phyloP scores from a whole-genome alignment of 1,140 invertebrate genomes.

The Zaprionus davidi region DNA sequence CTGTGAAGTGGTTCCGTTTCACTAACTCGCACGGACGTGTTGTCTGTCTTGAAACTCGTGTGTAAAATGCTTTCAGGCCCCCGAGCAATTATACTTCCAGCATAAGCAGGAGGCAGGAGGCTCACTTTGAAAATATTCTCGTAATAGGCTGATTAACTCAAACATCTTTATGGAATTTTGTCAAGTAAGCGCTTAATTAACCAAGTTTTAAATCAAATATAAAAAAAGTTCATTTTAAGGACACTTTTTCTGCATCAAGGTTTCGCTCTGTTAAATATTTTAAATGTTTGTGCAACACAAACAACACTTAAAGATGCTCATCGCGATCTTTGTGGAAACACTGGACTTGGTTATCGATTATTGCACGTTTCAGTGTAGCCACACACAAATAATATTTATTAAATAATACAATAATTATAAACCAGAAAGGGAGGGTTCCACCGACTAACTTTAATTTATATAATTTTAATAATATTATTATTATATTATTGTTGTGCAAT shows the following conservation, averaged over 20 bases:
- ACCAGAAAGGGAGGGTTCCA: too few species aligned
- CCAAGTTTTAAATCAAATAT: background rate
- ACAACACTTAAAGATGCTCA: background rate
- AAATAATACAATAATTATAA: too few species aligned
- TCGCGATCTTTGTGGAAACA: background rate
- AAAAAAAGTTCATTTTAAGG: background rate
- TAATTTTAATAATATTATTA: too few species aligned
- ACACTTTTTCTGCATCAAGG: background rate
- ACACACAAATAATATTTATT: background rate
- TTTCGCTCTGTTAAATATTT: background rate
- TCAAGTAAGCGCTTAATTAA: constrained; percentile 9
- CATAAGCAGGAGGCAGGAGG: background rate
- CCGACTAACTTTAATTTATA: too few species aligned
- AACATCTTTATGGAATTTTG: constrained; percentile 6
- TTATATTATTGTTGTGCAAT: too few species aligned
- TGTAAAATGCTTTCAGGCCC: constrained; percentile 1
- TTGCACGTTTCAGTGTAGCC: background rate
- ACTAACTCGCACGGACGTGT: constrained; percentile 7
- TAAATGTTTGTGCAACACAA: background rate
- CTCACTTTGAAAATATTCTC: background rate
- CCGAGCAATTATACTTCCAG: constrained; percentile 4
- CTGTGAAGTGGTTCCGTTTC: constrained; percentile 14
- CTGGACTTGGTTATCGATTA: background rate
- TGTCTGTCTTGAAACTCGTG: background rate
- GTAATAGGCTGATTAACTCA: background rate